Conservation (phyloP, 2,113 vertebrate genomes). For the Pogonocichla stellata region DNA sequence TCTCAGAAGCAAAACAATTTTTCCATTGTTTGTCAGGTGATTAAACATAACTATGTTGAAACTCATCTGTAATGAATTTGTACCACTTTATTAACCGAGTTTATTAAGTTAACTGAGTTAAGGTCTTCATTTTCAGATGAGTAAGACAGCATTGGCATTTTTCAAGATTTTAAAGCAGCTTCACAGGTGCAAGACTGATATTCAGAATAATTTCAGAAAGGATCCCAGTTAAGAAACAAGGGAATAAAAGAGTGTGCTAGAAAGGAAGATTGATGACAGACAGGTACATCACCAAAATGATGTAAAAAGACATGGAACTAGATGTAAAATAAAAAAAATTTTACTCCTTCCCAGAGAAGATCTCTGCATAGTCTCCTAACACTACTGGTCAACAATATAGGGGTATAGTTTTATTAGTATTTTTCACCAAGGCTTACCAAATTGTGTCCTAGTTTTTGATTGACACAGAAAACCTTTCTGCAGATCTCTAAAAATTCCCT, state of each 20-base stretch:
- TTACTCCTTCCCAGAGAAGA: not conserved
- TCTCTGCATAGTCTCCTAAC: not conserved
- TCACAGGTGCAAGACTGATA: not conserved
- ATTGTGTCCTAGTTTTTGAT: not conserved
- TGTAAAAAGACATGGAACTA: not conserved
- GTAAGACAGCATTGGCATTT: not conserved
- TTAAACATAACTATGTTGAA: not conserved
- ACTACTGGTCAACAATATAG: not conserved
- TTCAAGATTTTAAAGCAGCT: not conserved
- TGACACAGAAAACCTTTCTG: not conserved
- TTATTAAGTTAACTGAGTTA: not conserved
- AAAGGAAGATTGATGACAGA: not conserved
- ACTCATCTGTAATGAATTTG: not conserved
- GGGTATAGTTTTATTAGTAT: not conserved
- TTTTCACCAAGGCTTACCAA: not conserved
- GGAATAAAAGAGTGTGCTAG: not conserved
- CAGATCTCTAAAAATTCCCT: not conserved
- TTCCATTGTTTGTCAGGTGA: not conserved
- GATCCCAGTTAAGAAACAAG: not conserved
- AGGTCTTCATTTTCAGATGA: not conserved
- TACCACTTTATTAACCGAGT: not conserved
- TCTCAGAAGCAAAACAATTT: not conserved
- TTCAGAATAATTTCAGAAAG: not conserved
- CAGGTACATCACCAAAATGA: not conserved
- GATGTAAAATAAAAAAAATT: not conserved